Evolutionary conservation across 2,888 invertebrate species (phyloP).

Genomic region (Conchocele bisecta): DNA sequence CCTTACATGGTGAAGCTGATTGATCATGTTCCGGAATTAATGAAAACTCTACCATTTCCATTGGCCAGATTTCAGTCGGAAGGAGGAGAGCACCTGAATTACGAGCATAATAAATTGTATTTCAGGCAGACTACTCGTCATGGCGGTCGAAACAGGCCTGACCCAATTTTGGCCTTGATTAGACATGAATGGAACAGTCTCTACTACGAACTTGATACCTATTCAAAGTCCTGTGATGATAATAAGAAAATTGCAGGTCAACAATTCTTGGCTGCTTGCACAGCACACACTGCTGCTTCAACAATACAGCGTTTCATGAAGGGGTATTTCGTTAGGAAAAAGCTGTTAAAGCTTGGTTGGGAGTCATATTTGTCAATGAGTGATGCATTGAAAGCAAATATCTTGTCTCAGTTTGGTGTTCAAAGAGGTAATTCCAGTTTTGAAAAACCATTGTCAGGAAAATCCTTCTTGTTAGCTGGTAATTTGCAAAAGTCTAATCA

Average conservation of each 20-base stretch:
- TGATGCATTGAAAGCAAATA: neutral
- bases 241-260: neutral
- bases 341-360: neutral
- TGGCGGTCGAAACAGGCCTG: neutral
- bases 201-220: neutral
- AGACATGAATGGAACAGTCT: neutral
- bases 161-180: neutral
- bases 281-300: neutral
- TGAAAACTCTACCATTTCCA: neutral
- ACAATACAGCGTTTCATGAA: neutral
- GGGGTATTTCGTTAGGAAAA: neutral
- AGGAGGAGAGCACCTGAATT: neutral
- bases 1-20: slow-evolving; percentile 2
- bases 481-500: neutral
- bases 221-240: neutral
- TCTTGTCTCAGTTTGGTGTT: neutral
- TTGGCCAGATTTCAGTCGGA: neutral
- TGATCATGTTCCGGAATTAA: slow-evolving; percentile 1
- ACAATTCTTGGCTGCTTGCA: neutral
- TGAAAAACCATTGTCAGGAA: neutral
- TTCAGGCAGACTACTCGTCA: neutral
- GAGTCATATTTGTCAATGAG: neutral
- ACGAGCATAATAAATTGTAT: neutral
- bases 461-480: neutral
- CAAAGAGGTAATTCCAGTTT: neutral